Evolutionary conservation across 2,797 vertebrate genomes (phyloP), one percentile per base, ranked within the genome.

Genomic region (Malurus splendens): DNA sequence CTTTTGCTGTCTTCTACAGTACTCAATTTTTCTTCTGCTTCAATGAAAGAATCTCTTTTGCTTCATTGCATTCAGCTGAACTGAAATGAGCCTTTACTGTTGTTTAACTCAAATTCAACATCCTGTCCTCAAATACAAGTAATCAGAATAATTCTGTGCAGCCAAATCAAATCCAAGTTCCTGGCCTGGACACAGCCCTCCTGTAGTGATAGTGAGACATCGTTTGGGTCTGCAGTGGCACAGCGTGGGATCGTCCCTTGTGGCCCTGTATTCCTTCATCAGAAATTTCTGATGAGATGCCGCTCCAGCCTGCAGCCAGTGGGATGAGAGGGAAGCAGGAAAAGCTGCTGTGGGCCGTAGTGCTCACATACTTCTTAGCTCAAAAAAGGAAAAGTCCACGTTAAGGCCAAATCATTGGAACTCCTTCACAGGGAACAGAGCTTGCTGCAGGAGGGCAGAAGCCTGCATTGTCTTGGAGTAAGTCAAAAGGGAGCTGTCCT

Each of bases 161-260:
- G 39, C 9, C 25, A 33, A 5, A 36, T 25, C 44, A 56, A 67
- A 39, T 44, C 42, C 55, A 6, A 23, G 45, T 13, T 23, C 8
- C 1, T 18, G 2, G 10, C 18, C 23, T 39, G 7, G 50, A 50
- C 7, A 38, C 18, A 64, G 7, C 18, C 7, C 19, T 38, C 18
- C 67, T 60, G 11, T 2, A 24, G 18, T 1, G 25, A 9, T 0
- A 14, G 38, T 5, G 42, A 41, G 62, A 42, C 14, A 9, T 1
- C 0, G 1, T 60, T 32, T 44, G 41, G 33, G 12, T 8, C 48
- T 18, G 18, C 5, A 32, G 62, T 24, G 48, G 33, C 28, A 6
- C 19, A 10, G 67, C 28, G 38, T 10, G 80, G 52, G 61, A 24
- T 66, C 23, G 32, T 81, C 15, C 48, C 38, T 14, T 17, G 28